Evolutionary conservation across 2,797 vertebrate genomes (phyloP).

Genomic region (Helostoma temminkii): DNA sequence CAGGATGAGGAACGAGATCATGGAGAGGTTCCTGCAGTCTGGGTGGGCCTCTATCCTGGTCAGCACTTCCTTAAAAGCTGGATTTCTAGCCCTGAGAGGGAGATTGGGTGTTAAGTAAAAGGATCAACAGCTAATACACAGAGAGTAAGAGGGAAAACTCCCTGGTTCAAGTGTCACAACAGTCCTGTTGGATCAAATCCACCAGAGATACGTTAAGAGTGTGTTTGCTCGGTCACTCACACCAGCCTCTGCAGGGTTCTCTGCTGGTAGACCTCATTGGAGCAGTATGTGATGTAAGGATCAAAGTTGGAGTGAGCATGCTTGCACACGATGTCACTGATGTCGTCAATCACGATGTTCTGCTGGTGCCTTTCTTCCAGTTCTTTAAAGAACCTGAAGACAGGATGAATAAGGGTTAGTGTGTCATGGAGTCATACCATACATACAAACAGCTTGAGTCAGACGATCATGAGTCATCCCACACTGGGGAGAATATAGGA

Average conservation of each 20-base stretch:
- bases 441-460: constrained; percentile 24
- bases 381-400: constrained; percentile 92
- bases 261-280: constrained; percentile 98
- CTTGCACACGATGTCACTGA: constrained; percentile 93
- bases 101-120: constrained; percentile 12
- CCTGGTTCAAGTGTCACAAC: constrained; percentile 18
- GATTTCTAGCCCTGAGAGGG: constrained; percentile 87
- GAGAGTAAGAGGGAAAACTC: not conserved
- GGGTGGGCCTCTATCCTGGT: constrained; percentile 90
- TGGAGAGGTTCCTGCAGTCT: constrained; percentile 94
- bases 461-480: constrained; percentile 11
- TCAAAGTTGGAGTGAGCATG: constrained; percentile 92
- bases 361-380: constrained; percentile 92
- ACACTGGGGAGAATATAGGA: constrained; percentile 31
- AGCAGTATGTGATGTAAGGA: constrained; percentile 96
- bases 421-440: constrained; percentile 6
- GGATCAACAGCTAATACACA: not conserved
- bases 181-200: constrained; percentile 37
- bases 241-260: constrained; percentile 93
- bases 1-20: constrained; percentile 98
- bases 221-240: constrained; percentile 83
- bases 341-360: constrained; percentile 91
- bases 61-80: constrained; percentile 91
- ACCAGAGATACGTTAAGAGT: constrained; percentile 31
- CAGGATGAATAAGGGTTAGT: constrained; percentile 25